These are phyloP conservation scores for Drosophila obscura DNA, from an alignment of 1,140 invertebrate genomes.

Conservation along the genomic window DNA sequence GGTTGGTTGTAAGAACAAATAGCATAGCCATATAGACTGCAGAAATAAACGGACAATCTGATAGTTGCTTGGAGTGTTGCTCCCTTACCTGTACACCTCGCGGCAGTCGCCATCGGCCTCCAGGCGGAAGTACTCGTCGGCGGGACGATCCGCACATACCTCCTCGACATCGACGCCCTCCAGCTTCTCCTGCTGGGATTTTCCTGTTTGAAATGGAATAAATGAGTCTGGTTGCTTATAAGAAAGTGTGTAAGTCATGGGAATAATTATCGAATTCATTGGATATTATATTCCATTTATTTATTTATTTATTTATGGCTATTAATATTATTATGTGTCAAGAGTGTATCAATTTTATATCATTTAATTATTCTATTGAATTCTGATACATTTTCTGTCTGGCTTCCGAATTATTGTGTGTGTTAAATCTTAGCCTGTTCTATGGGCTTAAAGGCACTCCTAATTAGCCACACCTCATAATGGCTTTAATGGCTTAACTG, in stretches of 20 bases:
- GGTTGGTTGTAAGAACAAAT: background rate
- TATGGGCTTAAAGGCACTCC: conserved; percentile 1
- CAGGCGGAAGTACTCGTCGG: conserved; percentile 95
- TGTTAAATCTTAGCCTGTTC: conserved; percentile 5
- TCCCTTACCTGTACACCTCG: conserved; percentile 93
- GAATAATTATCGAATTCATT: too few species aligned
- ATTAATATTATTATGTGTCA: too few species aligned
- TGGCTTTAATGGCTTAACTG: conserved; percentile 14
- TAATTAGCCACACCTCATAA: conserved; percentile 24
- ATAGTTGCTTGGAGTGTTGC: background rate
- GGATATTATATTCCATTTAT: too few species aligned
- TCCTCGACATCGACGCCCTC: conserved; percentile 91
- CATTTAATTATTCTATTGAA: conserved; percentile 1
- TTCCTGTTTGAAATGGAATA: conserved; percentile 67
- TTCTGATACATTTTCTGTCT: background rate
- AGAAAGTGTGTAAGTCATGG: too few species aligned
- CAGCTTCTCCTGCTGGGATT: conserved; percentile 87
- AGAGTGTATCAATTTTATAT: background rate
- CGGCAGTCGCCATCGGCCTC: conserved; percentile 93
- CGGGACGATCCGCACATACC: conserved; percentile 92
- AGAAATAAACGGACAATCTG: conserved; percentile 29
- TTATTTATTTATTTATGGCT: too few species aligned
- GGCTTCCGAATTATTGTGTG: conserved; percentile 1
- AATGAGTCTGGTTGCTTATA: background rate
- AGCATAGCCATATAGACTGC: conserved; percentile 5